Percentiles rank a stretch among this genome's conserved stretches.
phyloP scores from a whole-genome alignment of 2,113 vertebrate genomes.

The Blennius ocellaris region DNA sequence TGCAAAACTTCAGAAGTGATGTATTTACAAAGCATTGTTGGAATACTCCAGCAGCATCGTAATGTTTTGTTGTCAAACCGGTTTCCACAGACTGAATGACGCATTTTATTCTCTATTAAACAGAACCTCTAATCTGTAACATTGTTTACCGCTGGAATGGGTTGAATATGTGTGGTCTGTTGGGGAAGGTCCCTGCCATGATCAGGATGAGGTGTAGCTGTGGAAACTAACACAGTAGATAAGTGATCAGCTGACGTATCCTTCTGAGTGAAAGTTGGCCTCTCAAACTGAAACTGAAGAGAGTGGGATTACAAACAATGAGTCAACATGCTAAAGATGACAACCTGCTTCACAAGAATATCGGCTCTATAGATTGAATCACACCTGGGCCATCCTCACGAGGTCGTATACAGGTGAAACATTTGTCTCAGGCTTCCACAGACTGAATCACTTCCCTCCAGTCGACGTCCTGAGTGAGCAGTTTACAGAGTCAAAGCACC shows the following conservation, averaged over 20 bases:
- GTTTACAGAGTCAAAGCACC: too few species aligned
- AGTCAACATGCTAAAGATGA: neutral
- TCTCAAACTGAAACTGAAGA: constrained; percentile 30
- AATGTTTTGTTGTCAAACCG: neutral
- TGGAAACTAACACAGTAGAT: too few species aligned
- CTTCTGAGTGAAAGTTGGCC: too few species aligned
- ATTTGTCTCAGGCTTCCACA: neutral
- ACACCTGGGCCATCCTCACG: neutral
- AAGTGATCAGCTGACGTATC: too few species aligned
- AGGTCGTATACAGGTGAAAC: neutral
- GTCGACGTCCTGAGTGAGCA: too few species aligned
- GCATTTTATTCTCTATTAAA: too few species aligned
- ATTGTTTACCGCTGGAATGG: too few species aligned
- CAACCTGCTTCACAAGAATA: neutral
- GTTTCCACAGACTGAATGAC: neutral
- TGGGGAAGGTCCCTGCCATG: too few species aligned
- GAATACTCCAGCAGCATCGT: too few species aligned
- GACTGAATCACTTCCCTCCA: neutral
- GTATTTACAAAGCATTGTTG: neutral
- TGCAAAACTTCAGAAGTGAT: neutral
- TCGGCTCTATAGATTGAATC: neutral
- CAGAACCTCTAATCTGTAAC: too few species aligned
- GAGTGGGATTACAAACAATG: neutral
- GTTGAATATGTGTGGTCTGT: too few species aligned
- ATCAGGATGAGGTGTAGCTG: too few species aligned